Conservation (phyloP, 1,140 invertebrate species). For the Saccostrea cuccullata region DNA sequence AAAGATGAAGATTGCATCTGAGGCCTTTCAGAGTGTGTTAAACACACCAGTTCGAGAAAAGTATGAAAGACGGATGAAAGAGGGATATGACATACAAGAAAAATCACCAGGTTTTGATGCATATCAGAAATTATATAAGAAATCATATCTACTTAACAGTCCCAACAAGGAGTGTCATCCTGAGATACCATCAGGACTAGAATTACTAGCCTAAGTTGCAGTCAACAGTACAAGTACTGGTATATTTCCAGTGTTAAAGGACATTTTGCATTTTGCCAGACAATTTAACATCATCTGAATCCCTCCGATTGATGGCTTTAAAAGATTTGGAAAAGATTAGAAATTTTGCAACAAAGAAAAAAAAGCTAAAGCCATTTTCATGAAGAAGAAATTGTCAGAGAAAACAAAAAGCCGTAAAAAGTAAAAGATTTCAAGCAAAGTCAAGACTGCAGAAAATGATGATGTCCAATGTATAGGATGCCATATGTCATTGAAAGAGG, state of each 20-base stretch:
- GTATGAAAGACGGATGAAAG: no score
- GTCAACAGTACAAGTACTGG: background rate
- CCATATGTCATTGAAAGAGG: slow-evolving; percentile 4
- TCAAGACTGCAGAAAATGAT: background rate
- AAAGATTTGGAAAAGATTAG: no score
- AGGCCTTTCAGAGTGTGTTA: no score
- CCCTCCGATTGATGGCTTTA: background rate
- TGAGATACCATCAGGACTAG: slow-evolving; percentile 13
- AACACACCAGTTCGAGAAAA: no score
- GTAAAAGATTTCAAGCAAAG: background rate
- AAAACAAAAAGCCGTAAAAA: background rate
- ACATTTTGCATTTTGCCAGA: slow-evolving; percentile 20
- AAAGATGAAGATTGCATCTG: no score
- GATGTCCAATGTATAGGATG: background rate
- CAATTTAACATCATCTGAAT: slow-evolving; percentile 7
- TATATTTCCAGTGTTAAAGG: slow-evolving; percentile 31
- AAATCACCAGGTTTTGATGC: no score
- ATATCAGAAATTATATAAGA: slow-evolving; percentile 42
- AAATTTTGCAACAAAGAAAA: background rate
- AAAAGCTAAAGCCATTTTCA: slow-evolving; percentile 8
- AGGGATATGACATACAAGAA: no score
- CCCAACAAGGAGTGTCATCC: background rate
- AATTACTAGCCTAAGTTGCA: slow-evolving; percentile 44
- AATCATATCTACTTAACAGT: slow-evolving; percentile 41
- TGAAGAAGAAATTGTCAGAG: background rate